A percentile compares a stretch with the other conserved stretches of the same genome.
Conservation (phyloP, 2,113 vertebrate genomes). For the Aramus guarauna region DNA sequence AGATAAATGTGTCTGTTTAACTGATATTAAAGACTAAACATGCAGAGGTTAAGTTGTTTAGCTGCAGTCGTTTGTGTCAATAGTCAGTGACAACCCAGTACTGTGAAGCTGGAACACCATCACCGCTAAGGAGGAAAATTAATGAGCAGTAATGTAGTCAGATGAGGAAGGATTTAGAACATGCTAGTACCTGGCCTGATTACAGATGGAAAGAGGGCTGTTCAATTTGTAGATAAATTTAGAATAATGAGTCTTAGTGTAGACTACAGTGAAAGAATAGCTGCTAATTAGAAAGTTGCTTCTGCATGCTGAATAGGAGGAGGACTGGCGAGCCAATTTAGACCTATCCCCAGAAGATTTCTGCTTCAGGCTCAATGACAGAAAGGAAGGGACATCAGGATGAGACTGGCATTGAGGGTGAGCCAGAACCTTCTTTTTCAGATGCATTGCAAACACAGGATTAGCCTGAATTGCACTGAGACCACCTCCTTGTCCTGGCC, state of each 20-base stretch:
- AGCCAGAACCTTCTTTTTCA: background rate
- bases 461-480: background rate
- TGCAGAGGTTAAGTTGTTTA: background rate
- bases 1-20: background rate
- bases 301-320: background rate
- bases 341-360: background rate
- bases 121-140: background rate
- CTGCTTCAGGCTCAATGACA: background rate
- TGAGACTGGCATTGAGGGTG: background rate
- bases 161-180: background rate
- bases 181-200: constrained; percentile 17
- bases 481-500: background rate
- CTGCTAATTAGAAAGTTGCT: constrained; percentile 47
- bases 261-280: background rate
- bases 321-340: background rate
- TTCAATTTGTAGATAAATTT: constrained; percentile 29
- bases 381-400: background rate
- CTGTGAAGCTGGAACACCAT: background rate
- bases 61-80: background rate
- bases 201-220: background rate
- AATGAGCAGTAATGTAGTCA: constrained; percentile 5
- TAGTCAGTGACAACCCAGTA: background rate
- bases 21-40: background rate
- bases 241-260: constrained; percentile 36
- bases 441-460: background rate